phyloP scores from a whole-genome alignment of 1,140 invertebrate species.

The Drosophila prosaltans region DNA sequence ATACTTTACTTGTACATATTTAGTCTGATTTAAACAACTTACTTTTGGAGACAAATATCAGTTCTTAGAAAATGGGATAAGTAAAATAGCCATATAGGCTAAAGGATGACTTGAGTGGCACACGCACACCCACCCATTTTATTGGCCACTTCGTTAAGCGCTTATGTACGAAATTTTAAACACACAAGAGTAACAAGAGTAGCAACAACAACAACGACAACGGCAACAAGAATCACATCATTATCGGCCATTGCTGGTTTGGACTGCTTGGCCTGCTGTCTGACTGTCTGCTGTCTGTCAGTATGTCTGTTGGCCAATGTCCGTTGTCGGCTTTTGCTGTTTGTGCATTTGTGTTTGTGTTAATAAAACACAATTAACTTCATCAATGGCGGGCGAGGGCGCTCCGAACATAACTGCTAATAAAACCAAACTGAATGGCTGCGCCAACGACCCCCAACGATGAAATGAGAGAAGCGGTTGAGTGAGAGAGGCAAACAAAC shows the following conservation, averaged over 20 bases:
- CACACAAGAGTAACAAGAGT: constrained; percentile 52
- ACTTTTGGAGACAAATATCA: no score
- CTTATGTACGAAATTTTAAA: constrained; percentile 69
- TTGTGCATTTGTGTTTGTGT: constrained; percentile 81
- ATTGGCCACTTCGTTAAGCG: constrained; percentile 58
- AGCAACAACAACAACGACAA: constrained; percentile 10
- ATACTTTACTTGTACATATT: no score
- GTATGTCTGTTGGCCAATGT: constrained; percentile 4
- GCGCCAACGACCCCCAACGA: constrained; percentile 58
- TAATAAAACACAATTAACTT: constrained; percentile 83
- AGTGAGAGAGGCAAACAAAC: constrained; percentile 33
- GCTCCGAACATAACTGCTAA: constrained; percentile 72
- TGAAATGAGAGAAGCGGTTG: background rate
- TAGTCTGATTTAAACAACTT: no score
- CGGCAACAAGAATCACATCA: constrained; percentile 37
- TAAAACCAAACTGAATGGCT: constrained; percentile 73
- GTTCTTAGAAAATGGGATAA: no score
- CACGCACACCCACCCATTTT: constrained; percentile 18
- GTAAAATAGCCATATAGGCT: no score
- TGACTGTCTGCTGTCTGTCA: background rate
- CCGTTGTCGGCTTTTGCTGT: constrained; percentile 46
- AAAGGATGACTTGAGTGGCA: no score
- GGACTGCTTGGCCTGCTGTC: background rate
- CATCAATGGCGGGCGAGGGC: constrained; percentile 72
- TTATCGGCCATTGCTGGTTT: constrained; percentile 66